A percentile compares a stretch with the other conserved stretches of the same genome.
phyloP scores from a whole-genome alignment of 2,113 vertebrate genomes.

The Platycercus adscitus region DNA sequence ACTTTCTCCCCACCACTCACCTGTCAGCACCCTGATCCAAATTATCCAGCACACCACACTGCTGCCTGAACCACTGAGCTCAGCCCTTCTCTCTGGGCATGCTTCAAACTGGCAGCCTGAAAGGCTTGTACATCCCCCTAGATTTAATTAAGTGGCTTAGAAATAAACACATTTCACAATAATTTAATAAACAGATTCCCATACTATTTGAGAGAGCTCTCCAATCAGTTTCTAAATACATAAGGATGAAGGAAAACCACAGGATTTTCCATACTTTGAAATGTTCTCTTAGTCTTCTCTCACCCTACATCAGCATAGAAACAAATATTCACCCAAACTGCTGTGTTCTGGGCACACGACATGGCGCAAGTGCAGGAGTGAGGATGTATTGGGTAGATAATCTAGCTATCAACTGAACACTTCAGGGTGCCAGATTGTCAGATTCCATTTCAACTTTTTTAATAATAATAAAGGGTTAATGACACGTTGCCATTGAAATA shows the following conservation, averaged over 20 bases:
- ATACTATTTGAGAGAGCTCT: not conserved
- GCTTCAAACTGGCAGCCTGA: not conserved
- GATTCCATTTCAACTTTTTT: not conserved
- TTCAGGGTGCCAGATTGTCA: not conserved
- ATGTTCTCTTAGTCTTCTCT: not conserved
- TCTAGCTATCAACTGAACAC: not conserved
- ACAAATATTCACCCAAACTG: not conserved
- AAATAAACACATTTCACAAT: not conserved
- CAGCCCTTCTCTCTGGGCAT: not conserved
- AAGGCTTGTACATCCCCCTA: not conserved
- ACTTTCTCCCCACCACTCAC: no score
- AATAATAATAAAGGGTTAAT: not conserved
- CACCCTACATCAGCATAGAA: not conserved
- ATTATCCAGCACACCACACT: rapidly evolving
- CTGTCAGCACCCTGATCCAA: not conserved
- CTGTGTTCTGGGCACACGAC: not conserved
- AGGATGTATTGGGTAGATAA: not conserved
- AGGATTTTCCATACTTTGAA: not conserved
- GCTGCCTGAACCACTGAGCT: not conserved
- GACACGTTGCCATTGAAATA: not conserved
- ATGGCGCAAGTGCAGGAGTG: not conserved
- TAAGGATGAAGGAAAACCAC: not conserved
- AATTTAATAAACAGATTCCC: not conserved
- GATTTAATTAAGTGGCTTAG: not conserved
- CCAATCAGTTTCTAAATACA: not conserved